Base-by-base conservation (phyloP, 2,113 vertebrate species). In the Climacteris rufus region DNA sequence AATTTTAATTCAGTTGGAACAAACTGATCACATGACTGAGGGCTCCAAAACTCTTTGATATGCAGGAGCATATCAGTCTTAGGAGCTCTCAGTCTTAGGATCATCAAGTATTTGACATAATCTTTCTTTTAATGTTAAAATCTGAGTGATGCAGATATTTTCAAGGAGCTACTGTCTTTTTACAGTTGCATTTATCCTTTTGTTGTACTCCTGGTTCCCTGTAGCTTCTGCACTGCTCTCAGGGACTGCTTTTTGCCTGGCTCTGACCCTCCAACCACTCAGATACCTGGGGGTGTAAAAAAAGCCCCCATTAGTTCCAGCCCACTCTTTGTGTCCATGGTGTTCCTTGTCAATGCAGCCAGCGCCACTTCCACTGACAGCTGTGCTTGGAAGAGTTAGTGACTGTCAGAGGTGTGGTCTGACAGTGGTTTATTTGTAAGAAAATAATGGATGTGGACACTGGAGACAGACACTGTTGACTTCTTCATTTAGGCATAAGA, bases 241-340 rank as follows among this genome's bases (percentile, higher is more conserved):
- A 59, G 53, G 13, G 23, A 6, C 60, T 82, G 47, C 30, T 49
- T 74, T 77, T 84, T 74, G 10, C 19, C 69, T 47, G 10, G 1
- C 28, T 82, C 44, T 42, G 30, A 44, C 44, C 19, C 6, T 69
- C 37, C 69, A 47, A n/a, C 39, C 74, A n/a, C 44, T n/a, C 31
- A 56, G 40, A 39, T 39, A 50, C 27, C 31, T 28, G 28, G 6
- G 19, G 19, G 3, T 56, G 24, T 68, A 11, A 76, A 68, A 74
- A 56, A 81, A 49, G 22, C 25, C 31, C 53, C 56, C 11, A 1
- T 70, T 54, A 2, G 0, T 79, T 87, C 16, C 24, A 91, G 15
- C 24, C 42, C 37, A 19, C 17, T 42, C 2, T 40, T 44, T 5
- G 1, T 69, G 31, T 78, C 61, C 0, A 0, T 17, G 23, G 6